A percentile compares a stretch with the other conserved stretches of the same genome.
phyloP scores from a whole-genome alignment of 2,797 vertebrate genomes.

The Pseudochirops cupreus region DNA sequence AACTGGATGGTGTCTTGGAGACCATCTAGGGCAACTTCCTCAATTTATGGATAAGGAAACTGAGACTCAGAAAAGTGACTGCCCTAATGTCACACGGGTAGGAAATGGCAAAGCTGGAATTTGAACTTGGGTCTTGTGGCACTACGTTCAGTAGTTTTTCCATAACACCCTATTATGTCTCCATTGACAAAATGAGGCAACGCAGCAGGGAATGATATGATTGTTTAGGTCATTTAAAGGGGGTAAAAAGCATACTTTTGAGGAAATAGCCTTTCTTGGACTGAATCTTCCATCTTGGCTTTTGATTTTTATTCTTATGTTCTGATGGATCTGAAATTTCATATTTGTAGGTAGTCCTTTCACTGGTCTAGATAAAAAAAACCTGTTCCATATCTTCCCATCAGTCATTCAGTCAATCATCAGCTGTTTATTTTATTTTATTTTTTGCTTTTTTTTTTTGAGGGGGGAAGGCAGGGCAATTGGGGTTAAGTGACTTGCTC shows the following conservation, averaged over 20 bases:
- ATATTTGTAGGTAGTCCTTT: not conserved
- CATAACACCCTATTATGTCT: not conserved
- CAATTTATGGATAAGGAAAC: not conserved
- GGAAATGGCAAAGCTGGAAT: not conserved
- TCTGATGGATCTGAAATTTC: not conserved
- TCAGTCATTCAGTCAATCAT: not conserved
- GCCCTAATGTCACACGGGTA: not conserved
- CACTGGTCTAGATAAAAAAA: not conserved
- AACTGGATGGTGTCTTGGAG: not conserved
- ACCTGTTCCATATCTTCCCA: not conserved
- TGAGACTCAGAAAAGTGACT: not conserved
- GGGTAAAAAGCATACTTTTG: not conserved
- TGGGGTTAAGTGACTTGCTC: no score
- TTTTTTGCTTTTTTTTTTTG: no score
- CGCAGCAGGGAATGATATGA: not conserved
- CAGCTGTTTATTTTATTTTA: not conserved
- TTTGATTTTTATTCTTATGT: not conserved
- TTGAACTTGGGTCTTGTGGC: not conserved
- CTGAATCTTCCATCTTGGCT: not conserved
- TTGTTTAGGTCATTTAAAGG: not conserved
- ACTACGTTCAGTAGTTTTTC: not conserved
- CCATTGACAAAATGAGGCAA: not conserved
- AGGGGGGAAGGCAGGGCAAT: no score
- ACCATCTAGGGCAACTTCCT: not conserved
- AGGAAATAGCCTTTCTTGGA: not conserved